Base-by-base conservation (phyloP, 2,888 invertebrate species). In the Lysandra bellargus region DNA sequence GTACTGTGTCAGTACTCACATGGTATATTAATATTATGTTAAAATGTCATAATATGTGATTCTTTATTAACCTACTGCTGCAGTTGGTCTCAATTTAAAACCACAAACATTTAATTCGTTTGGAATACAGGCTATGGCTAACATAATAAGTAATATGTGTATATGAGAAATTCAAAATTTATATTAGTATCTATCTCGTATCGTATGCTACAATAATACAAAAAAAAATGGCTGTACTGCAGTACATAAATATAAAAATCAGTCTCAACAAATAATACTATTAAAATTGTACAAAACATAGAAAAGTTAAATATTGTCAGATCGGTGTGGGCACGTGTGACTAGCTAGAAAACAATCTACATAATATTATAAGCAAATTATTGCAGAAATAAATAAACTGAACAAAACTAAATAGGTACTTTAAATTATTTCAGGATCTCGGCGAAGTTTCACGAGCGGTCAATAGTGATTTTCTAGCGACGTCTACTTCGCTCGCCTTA, bases 401-500 rank as follows among this genome's bases (percentile, higher is more conserved):
- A 9, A n/a, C n/a, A 17, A 61, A 61, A 60, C 23, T 30, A 64
- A 30, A 64, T 64, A 37, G 37, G 37, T 37, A 23, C 23, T 60
- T 60, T 7, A 64, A 23, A 64, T 64, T 7, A 61, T 61, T 64
- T 64, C 23, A 64, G 4, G 64, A 23, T 64, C 30, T 30, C 12
- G 4, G 64, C 9, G 30, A 30, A 61, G 30, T 30, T 61, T 9
- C 64, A 64, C 7, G 30, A 64, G 30, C 12, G 57, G 57, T 64
- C 9, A 64, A 4, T 64, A 30, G 23, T 30, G 30, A 64, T 64
- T 30, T 61, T 23, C 30, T 53, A 9, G 9, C 23, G 61, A 61
- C 23, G 3, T n/a, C 7, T 23, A 30, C 23, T 64, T 57, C 4
- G 14, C 17, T 57, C 9, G 74, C 75, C 76, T 81, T 88, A 92